These are phyloP conservation scores for Palythoa grandis DNA, from an alignment of 92 coral and sea anemone species.

Conservation along the genomic window DNA sequence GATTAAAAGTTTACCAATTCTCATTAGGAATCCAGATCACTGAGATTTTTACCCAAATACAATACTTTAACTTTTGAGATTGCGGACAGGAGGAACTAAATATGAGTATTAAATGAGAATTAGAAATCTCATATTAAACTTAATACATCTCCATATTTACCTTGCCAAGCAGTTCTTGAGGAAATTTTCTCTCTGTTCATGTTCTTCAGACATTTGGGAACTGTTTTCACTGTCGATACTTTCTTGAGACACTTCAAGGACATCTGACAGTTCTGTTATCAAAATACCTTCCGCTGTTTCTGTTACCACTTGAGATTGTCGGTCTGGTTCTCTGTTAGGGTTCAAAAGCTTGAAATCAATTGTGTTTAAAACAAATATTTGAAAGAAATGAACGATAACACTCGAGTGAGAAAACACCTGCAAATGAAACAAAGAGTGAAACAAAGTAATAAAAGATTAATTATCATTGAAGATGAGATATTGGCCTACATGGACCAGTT, in stretches of 20 bases:
- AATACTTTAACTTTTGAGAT: too few relatives aligned
- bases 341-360: neutral
- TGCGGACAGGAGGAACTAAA: neutral
- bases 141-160: neutral
- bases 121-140: neutral
- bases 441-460: neutral
- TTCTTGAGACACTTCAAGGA: constrained; percentile 84
- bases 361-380: neutral
- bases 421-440: neutral
- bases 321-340: neutral
- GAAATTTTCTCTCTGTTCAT: constrained; percentile 66
- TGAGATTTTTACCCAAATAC: too few relatives aligned
- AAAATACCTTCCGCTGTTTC: constrained; percentile 18
- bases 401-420: too few relatives aligned
- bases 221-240: constrained; percentile 84
- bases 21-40: too few relatives aligned
- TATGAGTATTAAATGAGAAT: neutral
- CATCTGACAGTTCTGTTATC: constrained; percentile 82
- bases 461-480: neutral
- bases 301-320: neutral
- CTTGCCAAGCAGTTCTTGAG: constrained; percentile 75
- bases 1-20: too few relatives aligned
- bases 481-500: too few relatives aligned
- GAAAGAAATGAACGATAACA: neutral
- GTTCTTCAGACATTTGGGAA: constrained; percentile 77